These are phyloP conservation scores for Vipera latastei DNA, from an alignment of 2,797 vertebrate species.

Conservation along the genomic window DNA sequence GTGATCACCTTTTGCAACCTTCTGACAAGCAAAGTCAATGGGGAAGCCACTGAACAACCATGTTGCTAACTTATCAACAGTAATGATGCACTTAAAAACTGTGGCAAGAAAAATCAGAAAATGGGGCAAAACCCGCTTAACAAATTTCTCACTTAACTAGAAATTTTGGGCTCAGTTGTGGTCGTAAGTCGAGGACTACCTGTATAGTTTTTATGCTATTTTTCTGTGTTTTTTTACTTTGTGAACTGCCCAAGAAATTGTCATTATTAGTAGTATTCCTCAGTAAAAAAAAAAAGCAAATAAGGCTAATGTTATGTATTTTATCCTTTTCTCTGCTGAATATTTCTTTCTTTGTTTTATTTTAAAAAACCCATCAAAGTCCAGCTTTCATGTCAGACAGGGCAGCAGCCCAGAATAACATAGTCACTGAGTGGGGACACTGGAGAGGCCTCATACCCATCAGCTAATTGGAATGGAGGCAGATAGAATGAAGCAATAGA, in stretches of 20 bases:
- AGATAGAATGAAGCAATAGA: neutral
- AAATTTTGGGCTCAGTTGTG: too few species aligned
- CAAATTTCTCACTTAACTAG: neutral
- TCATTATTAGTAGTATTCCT: neutral
- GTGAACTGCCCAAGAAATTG: too few species aligned
- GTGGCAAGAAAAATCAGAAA: neutral
- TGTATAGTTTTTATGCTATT: too few species aligned
- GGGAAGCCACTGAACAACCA: too few species aligned
- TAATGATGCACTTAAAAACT: neutral
- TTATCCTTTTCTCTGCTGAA: neutral
- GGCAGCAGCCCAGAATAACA: neutral
- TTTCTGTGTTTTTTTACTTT: too few species aligned
- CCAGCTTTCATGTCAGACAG: neutral
- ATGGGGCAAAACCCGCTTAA: neutral
- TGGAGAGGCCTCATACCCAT: neutral
- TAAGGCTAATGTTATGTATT: neutral
- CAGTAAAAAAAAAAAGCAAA: neutral
- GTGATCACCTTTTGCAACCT: too few species aligned
- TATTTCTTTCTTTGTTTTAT: neutral
- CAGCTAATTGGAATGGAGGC: neutral
- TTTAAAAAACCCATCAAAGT: neutral
- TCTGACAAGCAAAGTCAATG: too few species aligned
- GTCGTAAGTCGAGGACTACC: too few species aligned
- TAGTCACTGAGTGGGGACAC: neutral
- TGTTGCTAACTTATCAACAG: neutral